Conservation (phyloP, 2,113 vertebrate species). For the Romanogobio albipinnatus region DNA sequence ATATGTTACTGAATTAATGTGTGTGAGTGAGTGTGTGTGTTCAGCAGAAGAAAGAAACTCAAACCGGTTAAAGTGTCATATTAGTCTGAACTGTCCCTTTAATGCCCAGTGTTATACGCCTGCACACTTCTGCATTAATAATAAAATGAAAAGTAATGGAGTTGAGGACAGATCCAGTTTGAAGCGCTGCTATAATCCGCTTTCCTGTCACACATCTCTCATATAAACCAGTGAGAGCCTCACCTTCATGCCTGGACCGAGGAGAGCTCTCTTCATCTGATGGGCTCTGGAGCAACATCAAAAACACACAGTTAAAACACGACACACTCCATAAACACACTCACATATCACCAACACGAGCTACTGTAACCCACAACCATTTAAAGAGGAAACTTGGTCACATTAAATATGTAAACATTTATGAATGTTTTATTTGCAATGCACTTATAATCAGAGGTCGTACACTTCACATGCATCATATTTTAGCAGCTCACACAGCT, state of each 20-base stretch:
- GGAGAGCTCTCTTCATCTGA: constrained; percentile 20
- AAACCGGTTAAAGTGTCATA: no score
- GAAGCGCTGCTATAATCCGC: no score
- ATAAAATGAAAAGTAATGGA: no score
- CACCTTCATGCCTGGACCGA: constrained; percentile 28
- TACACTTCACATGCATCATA: background rate
- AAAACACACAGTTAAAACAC: background rate
- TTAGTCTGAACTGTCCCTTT: no score
- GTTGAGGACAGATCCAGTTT: no score
- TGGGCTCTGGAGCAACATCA: constrained; percentile 10
- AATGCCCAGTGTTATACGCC: background rate
- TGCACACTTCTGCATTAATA: background rate
- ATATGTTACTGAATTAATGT: no score
- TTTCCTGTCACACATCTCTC: no score
- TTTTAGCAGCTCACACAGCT: background rate
- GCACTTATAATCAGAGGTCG: background rate
- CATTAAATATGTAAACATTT: background rate
- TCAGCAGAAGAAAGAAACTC: no score
- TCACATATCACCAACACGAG: background rate
- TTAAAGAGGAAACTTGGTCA: background rate
- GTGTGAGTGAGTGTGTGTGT: no score
- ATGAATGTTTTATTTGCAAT: background rate
- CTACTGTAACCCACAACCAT: background rate
- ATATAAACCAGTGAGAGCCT: background rate
- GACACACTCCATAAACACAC: background rate